A percentile compares a stretch with the other conserved stretches of the same genome.
phyloP scores from a whole-genome alignment of 2,888 invertebrate species.

The Tetheella fluctuosa region DNA sequence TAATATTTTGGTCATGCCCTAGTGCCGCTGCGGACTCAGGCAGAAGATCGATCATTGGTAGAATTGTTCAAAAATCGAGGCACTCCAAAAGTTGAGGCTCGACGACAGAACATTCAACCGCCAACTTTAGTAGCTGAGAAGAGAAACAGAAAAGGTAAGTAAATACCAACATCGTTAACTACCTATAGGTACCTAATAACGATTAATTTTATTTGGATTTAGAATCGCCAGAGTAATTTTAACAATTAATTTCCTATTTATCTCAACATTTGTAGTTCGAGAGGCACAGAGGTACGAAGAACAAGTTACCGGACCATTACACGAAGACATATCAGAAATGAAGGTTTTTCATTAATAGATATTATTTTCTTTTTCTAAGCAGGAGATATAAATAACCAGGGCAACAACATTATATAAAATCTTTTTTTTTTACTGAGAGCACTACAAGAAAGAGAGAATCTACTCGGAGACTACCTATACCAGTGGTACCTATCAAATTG shows the following conservation, averaged over 20 bases:
- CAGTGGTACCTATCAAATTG: too few species aligned
- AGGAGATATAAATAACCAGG: too few species aligned
- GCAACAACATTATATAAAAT: too few species aligned
- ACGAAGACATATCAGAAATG: constrained; percentile 36
- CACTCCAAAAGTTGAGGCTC: constrained; percentile 19
- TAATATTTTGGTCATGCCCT: not conserved
- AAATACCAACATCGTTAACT: not conserved
- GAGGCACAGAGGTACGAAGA: constrained; percentile 31
- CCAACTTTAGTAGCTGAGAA: constrained; percentile 23
- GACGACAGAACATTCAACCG: constrained; percentile 17
- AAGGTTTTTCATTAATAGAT: not conserved
- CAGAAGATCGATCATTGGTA: constrained; percentile 67
- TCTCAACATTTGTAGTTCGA: constrained; percentile 21
- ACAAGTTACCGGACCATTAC: constrained; percentile 32
- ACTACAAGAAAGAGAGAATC: too few species aligned
- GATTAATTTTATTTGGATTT: not conserved
- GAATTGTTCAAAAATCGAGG: constrained; percentile 63
- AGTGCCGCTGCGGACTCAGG: constrained; percentile 14
- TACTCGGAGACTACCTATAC: too few species aligned
- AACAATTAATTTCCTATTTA: too few species aligned
- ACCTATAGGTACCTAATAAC: too few species aligned
- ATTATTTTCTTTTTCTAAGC: not conserved
- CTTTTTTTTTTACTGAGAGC: too few species aligned
- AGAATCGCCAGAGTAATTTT: too few species aligned
- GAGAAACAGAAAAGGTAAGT: constrained; percentile 39